These are phyloP conservation scores for Pimpla rufipes DNA, from an alignment of 2,888 invertebrate species.

Conservation along the genomic window DNA sequence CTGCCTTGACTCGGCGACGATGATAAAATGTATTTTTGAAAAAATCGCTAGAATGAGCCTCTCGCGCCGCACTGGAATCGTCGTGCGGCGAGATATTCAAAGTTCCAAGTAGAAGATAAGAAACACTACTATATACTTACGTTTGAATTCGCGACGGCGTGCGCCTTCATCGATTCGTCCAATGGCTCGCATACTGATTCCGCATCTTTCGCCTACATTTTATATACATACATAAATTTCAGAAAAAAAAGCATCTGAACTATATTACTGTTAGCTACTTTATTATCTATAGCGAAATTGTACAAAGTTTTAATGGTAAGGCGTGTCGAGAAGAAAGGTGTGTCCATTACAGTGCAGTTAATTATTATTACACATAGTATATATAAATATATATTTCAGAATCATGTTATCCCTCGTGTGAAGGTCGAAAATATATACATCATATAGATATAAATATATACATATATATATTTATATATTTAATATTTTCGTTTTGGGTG, in stretches of 20 bases:
- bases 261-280: slow-evolving; percentile 33
- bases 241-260: not conserved
- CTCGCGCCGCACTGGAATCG: not conserved
- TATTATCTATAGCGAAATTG: slow-evolving; percentile 50
- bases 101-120: slow-evolving; percentile 19
- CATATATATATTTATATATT: slow-evolving; percentile 12
- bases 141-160: slow-evolving; percentile 17
- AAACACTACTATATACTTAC: slow-evolving; percentile 22
- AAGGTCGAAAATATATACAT: slow-evolving; percentile 36
- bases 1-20: slow-evolving; percentile 12
- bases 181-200: slow-evolving; percentile 35
- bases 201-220: slow-evolving; percentile 28
- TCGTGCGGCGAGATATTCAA: slow-evolving; percentile 29
- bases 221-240: slow-evolving; percentile 41
- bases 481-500: slow-evolving; percentile 23
- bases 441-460: slow-evolving; percentile 21
- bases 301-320: slow-evolving; percentile 55
- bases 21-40: slow-evolving; percentile 15
- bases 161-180: slow-evolving; percentile 49
- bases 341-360: slow-evolving; percentile 52
- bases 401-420: slow-evolving; percentile 26
- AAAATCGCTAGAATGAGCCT: slow-evolving; percentile 16
- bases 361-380: slow-evolving; percentile 29
- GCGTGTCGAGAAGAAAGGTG: slow-evolving; percentile 26
- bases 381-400: slow-evolving; percentile 41